Evolutionary conservation across 1,140 invertebrate genomes (phyloP).

Genomic region (Drosophila ananassae): DNA sequence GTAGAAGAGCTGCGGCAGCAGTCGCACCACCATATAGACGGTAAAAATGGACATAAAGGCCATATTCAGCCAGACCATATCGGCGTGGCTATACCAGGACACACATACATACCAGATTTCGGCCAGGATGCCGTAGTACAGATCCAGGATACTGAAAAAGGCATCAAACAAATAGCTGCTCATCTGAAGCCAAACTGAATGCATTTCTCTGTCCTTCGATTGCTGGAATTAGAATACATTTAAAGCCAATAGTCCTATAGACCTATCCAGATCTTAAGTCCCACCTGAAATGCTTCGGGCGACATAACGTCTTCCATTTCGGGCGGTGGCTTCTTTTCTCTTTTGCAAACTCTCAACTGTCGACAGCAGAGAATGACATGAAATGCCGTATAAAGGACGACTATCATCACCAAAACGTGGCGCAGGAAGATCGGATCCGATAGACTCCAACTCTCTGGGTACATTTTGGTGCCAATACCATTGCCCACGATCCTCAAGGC

Average conservation of each 20-base stretch:
- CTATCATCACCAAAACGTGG: slow-evolving; percentile 38
- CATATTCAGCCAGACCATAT: slow-evolving; percentile 45
- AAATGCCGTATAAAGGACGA: slow-evolving; percentile 25
- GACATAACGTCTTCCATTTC: slow-evolving; percentile 19
- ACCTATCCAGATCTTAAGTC: neutral
- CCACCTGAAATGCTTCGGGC: slow-evolving; percentile 4
- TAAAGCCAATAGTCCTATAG: too few species aligned
- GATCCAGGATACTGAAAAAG: slow-evolving; percentile 43
- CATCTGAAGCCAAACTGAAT: slow-evolving; percentile 3
- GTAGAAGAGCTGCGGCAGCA: slow-evolving; percentile 44
- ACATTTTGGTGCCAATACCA: neutral
- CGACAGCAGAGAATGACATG: slow-evolving; percentile 39
- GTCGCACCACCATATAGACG: slow-evolving; percentile 37
- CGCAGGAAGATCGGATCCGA: slow-evolving; percentile 48
- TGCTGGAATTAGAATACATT: neutral
- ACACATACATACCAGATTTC: slow-evolving; percentile 36
- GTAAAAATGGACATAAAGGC: slow-evolving; percentile 35
- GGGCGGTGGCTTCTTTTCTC: neutral
- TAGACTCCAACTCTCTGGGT: neutral
- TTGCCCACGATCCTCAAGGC: slow-evolving; percentile 3
- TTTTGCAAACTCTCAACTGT: slow-evolving; percentile 24
- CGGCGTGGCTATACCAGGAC: slow-evolving; percentile 19
- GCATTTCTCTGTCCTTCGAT: slow-evolving; percentile 28
- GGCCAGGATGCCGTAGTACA: slow-evolving; percentile 32
- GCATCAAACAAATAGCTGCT: slow-evolving; percentile 11